These are phyloP conservation scores for Tychaedon coryphoeus DNA, from an alignment of 2,113 vertebrate species.

Conservation along the genomic window DNA sequence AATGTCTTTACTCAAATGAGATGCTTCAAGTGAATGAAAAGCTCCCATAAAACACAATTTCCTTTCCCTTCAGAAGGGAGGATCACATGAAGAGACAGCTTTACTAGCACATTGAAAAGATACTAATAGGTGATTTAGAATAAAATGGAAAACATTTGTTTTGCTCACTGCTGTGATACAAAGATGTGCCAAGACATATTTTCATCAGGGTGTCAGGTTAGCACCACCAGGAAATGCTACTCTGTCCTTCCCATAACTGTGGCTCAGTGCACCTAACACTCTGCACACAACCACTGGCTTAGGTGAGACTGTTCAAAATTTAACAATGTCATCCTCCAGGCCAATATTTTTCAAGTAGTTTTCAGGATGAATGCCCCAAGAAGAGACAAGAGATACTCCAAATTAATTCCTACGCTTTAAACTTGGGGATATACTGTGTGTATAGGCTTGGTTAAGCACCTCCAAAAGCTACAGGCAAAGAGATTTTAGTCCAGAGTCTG, in stretches of 20 bases:
- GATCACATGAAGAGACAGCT: background rate
- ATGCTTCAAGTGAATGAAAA: background rate
- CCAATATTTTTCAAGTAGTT: background rate
- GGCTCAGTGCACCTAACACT: background rate
- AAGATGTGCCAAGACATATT: background rate
- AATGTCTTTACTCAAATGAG: constrained; percentile 17
- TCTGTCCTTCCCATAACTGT: background rate
- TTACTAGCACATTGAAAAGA: background rate
- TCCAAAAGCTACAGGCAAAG: background rate
- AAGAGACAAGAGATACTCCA: background rate
- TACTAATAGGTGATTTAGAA: background rate
- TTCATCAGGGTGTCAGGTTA: rapidly evolving
- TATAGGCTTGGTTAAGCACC: background rate
- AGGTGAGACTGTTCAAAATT: background rate
- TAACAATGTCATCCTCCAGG: background rate
- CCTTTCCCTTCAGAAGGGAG: background rate
- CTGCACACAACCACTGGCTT: background rate
- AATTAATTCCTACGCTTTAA: background rate
- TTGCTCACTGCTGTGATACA: background rate
- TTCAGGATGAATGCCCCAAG: background rate
- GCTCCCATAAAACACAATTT: constrained; percentile 19
- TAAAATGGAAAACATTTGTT: background rate
- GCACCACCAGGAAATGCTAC: background rate
- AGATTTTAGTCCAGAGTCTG: background rate
- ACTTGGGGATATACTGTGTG: background rate